Conservation (phyloP, 2,888 invertebrate genomes). For the Platerodrilus igneus region DNA sequence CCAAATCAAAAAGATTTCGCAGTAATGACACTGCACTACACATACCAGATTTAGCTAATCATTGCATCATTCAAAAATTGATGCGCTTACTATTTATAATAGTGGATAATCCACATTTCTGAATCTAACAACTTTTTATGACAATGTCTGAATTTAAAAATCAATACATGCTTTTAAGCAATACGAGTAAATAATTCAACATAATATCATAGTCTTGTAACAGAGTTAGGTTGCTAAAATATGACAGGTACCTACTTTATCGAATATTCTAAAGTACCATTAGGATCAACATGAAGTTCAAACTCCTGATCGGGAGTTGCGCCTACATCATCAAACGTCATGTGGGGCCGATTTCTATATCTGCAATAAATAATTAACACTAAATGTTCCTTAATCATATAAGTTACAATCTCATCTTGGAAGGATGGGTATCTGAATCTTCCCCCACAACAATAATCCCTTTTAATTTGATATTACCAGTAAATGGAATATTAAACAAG, state of each 20-base stretch:
- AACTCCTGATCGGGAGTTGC: conserved; percentile 82
- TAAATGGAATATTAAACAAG: conserved; percentile 94
- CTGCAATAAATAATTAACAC: conserved; percentile 53
- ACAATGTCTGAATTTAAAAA: not conserved
- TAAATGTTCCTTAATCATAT: too few species aligned
- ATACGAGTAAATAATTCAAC: not conserved
- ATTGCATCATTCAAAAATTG: too few species aligned
- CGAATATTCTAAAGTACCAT: conserved; percentile 80
- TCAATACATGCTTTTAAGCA: not conserved
- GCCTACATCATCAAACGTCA: conserved; percentile 88
- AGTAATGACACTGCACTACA: too few species aligned
- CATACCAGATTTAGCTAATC: too few species aligned
- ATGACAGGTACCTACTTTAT: conserved; percentile 77
- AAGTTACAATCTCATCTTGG: conserved; percentile 82
- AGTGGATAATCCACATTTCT: too few species aligned
- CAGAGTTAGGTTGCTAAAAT: not conserved
- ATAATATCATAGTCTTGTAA: too few species aligned
- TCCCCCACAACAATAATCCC: conserved; percentile 91
- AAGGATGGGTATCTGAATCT: conserved; percentile 80
- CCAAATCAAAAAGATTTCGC: too few species aligned
- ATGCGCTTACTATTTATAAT: too few species aligned
- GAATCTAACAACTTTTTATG: conserved; percentile 3
- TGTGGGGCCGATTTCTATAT: conserved; percentile 86
- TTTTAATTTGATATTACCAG: conserved; percentile 91
- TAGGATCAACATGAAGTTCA: conserved; percentile 73